These are phyloP conservation scores for Meleagris gallopavo DNA, from an alignment of 2,113 vertebrate species.

Conservation along the genomic window DNA sequence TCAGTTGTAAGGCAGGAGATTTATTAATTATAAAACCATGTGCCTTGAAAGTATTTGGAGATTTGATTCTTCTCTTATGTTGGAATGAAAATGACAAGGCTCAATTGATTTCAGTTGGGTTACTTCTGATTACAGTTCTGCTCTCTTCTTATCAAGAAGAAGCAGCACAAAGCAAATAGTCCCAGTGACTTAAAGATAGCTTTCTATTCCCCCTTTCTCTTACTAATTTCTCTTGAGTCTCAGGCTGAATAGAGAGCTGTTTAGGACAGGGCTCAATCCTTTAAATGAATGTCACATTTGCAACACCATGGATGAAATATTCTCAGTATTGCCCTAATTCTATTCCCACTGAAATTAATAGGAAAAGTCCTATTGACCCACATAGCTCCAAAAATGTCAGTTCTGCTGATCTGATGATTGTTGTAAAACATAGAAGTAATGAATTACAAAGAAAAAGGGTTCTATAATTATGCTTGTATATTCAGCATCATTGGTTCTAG, in stretches of 20 bases:
- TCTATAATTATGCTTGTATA: slow-evolving; percentile 29
- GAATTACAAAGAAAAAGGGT: slow-evolving; percentile 34
- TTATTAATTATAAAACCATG: background rate
- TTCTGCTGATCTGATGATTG: slow-evolving; percentile 15
- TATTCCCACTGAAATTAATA: background rate
- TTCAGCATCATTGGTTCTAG: background rate
- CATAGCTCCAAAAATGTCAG: background rate
- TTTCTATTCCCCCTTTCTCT: background rate
- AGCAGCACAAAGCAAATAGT: background rate
- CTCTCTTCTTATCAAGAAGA: background rate
- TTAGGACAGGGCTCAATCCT: background rate
- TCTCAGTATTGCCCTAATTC: background rate
- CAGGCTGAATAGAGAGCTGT: background rate
- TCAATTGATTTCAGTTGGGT: background rate
- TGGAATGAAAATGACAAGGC: background rate
- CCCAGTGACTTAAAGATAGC: background rate
- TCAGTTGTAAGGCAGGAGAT: background rate
- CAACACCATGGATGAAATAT: background rate
- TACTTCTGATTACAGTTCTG: background rate
- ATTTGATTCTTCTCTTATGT: background rate
- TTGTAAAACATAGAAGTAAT: background rate
- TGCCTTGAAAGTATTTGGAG: background rate
- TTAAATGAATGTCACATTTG: background rate
- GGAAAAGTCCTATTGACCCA: background rate
- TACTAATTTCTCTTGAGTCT: background rate